Percentiles rank a stretch among this genome's conserved stretches.
phyloP scores from a whole-genome alignment of 1,140 invertebrate genomes.

The Brachionus paranguensis region DNA sequence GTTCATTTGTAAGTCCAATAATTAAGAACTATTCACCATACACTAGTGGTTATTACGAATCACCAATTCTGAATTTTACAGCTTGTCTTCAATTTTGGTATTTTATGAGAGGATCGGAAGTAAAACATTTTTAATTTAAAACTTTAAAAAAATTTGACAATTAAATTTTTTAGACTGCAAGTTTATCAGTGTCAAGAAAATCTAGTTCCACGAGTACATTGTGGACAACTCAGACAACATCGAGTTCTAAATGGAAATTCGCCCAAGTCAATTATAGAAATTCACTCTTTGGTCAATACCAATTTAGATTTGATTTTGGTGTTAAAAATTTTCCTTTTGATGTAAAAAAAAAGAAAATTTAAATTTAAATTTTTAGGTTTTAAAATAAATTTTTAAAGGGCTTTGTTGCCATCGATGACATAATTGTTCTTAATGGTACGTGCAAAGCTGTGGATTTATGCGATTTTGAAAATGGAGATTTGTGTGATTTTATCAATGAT shows the following conservation, averaged over 20 bases:
- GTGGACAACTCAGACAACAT: neutral
- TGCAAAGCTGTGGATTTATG: slow-evolving; percentile 9
- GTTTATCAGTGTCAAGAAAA: slow-evolving; percentile 21
- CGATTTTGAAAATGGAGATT: slow-evolving; percentile 18
- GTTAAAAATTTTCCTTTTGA: neutral
- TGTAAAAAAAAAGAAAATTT: neutral
- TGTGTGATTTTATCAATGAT: slow-evolving; percentile 7
- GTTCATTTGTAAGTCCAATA: slow-evolving; percentile 7
- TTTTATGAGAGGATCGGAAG: slow-evolving; percentile 19
- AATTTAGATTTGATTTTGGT: slow-evolving; percentile 5
- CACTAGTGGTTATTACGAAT: neutral
- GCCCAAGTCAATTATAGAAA: neutral
- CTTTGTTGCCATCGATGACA: slow-evolving; percentile 33
- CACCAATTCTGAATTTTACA: neutral
- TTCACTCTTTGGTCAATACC: neutral
- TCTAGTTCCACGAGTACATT: neutral
- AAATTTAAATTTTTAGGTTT: neutral
- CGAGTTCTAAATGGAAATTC: neutral
- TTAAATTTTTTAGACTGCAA: neutral
- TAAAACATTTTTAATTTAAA: neutral
- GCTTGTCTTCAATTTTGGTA: slow-evolving; percentile 39
- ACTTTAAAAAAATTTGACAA: neutral
- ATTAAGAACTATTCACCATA: neutral
- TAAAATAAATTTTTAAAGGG: neutral
- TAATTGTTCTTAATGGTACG: neutral